Conservation (phyloP, 2,797 vertebrate genomes). For the Myiothlypis coronata region DNA sequence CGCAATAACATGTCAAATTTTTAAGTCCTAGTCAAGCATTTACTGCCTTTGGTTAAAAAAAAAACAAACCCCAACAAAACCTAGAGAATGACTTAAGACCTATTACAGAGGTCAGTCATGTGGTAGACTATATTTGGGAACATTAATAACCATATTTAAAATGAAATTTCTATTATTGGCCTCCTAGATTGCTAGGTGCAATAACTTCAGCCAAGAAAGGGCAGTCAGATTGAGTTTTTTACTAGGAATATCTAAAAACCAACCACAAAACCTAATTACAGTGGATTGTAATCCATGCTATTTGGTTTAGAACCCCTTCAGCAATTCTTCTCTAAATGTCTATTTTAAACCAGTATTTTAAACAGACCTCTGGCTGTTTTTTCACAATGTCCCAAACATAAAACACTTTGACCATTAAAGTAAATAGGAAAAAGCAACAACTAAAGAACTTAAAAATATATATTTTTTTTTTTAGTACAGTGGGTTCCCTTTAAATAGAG, state of each 20-base stretch:
- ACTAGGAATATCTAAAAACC: slow-evolving; percentile 46
- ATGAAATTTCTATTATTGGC: not conserved
- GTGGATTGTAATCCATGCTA: not conserved
- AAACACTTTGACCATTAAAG: not conserved
- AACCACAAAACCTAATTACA: slow-evolving; percentile 30
- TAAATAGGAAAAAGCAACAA: not conserved
- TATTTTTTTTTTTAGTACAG: not conserved
- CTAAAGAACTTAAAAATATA: not conserved
- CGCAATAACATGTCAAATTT: not conserved
- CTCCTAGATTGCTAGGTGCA: slow-evolving; percentile 24
- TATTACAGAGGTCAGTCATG: not conserved
- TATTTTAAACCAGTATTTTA: slow-evolving; percentile 34
- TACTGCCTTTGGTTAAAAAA: not conserved
- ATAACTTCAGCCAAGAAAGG: not conserved
- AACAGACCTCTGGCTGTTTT: not conserved
- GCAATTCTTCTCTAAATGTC: not conserved
- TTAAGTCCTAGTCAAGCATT: not conserved
- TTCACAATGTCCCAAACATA: not conserved
- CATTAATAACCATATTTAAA: not conserved
- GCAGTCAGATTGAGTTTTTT: slow-evolving; percentile 41
- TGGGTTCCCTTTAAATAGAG: slow-evolving; percentile 12
- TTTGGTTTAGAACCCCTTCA: slow-evolving; percentile 12
- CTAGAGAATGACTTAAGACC: not conserved
- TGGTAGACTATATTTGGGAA: not conserved
- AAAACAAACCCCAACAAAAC: not conserved